Conservation (phyloP, 2,113 vertebrate genomes). For the Sphaerodactylus townsendi region DNA sequence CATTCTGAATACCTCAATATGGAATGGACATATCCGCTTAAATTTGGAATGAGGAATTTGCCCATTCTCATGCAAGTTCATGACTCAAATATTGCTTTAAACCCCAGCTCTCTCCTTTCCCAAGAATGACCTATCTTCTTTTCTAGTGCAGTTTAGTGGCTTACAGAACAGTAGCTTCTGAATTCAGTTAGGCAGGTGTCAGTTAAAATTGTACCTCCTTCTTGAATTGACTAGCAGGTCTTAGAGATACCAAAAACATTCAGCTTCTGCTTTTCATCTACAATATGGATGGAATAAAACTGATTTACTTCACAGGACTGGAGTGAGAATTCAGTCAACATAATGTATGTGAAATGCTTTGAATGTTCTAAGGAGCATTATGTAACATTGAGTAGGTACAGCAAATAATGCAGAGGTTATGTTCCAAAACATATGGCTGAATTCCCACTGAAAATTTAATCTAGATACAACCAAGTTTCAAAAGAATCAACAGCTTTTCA, state of each 20-base stretch:
- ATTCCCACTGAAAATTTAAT: too few relatives aligned
- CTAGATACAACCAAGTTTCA: too few relatives aligned
- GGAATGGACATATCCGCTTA: constrained; percentile 35
- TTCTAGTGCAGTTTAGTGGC: not conserved
- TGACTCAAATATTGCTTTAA: not conserved
- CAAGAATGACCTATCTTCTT: not conserved
- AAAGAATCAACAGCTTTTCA: too few relatives aligned
- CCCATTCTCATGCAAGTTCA: not conserved
- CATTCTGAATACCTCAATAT: constrained; percentile 46
- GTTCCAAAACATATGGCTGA: not conserved
- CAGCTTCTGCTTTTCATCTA: not conserved
- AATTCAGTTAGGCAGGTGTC: too few relatives aligned
- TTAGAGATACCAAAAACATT: too few relatives aligned
- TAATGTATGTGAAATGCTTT: not conserved
- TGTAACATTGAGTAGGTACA: not conserved
- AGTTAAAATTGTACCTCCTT: too few relatives aligned
- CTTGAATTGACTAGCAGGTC: too few relatives aligned
- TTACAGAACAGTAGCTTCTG: not conserved
- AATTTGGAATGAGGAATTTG: not conserved
- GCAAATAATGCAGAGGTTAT: not conserved
- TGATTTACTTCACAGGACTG: not conserved
- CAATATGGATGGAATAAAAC: not conserved
- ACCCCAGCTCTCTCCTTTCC: not conserved
- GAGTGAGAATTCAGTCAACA: not conserved
- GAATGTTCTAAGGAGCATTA: not conserved